Percentiles rank a stretch among this genome's conserved stretches.
phyloP scores from a whole-genome alignment of 92 coral and sea anemone species.

The Pocillopora grandis region DNA sequence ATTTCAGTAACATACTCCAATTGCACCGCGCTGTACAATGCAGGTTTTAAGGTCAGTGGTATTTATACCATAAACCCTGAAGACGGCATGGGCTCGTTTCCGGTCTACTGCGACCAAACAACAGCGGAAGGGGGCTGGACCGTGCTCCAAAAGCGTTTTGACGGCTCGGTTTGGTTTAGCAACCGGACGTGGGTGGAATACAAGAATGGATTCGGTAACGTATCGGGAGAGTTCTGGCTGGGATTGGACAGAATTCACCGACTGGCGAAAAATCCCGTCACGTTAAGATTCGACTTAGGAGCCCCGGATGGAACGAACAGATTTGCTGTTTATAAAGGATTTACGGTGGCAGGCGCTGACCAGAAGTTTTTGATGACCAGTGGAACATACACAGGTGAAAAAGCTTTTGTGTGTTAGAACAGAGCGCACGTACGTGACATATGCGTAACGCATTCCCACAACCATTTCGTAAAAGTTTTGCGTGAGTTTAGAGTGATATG shows the following conservation, averaged over 20 bases:
- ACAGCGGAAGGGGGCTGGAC: conserved; percentile 79
- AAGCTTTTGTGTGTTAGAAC: neutral
- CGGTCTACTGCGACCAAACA: conserved; percentile 58
- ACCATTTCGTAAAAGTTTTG: no score
- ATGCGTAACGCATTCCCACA: no score
- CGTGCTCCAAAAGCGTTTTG: conserved; percentile 68
- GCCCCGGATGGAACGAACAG: conserved; percentile 62
- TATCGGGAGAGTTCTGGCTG: conserved; percentile 74
- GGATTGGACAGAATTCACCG: conserved; percentile 73
- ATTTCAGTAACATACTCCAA: conserved; percentile 36
- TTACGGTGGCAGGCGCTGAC: conserved; percentile 51
- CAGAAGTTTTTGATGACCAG: conserved; percentile 54
- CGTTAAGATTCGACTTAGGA: conserved; percentile 67
- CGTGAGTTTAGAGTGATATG: no score
- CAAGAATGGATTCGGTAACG: conserved; percentile 63
- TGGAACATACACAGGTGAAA: conserved; percentile 60
- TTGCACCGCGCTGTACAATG: conserved; percentile 53
- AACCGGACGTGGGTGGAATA: conserved; percentile 44
- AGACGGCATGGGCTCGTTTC: conserved; percentile 43
- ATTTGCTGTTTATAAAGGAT: conserved; percentile 64
- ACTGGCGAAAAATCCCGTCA: conserved; percentile 46
- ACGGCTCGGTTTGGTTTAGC: conserved; percentile 66
- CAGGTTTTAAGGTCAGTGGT: conserved; percentile 58
- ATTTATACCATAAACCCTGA: conserved; percentile 64
- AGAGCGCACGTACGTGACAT: no score